These are phyloP conservation scores for Chesias legatella DNA, from an alignment of 2,888 invertebrate genomes.

Conservation along the genomic window DNA sequence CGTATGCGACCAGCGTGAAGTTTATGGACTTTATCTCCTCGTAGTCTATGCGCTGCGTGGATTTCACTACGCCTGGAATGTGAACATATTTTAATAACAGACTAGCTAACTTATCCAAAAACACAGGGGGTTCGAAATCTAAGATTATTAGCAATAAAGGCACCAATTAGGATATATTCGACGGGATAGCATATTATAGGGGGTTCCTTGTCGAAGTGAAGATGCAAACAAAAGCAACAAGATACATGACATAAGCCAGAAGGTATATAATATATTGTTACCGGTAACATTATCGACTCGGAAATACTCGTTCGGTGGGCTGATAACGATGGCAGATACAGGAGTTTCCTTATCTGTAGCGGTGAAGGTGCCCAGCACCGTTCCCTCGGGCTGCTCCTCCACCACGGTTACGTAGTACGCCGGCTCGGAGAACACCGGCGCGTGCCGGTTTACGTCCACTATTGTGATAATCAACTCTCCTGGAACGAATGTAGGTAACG, in stretches of 20 bases:
- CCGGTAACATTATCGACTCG: conserved; percentile 90
- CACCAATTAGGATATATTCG: too few relatives aligned
- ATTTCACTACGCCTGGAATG: conserved; percentile 87
- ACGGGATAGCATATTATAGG: too few relatives aligned
- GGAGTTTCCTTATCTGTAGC: conserved; percentile 92
- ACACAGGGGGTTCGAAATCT: too few relatives aligned
- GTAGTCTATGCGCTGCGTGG: conserved; percentile 89
- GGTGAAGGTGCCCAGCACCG: conserved; percentile 86
- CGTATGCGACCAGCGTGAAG: conserved; percentile 90
- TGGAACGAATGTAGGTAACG: conserved; percentile 30
- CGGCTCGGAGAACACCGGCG: conserved; percentile 77
- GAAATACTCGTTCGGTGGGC: conserved; percentile 87
- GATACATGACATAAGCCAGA: too few relatives aligned
- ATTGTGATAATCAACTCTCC: conserved; percentile 84
- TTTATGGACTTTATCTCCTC: conserved; percentile 87
- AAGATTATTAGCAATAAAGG: too few relatives aligned
- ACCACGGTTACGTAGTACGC: conserved; percentile 76
- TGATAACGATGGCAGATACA: conserved; percentile 86
- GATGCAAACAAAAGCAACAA: not conserved
- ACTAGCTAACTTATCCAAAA: too few relatives aligned
- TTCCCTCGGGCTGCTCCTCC: conserved; percentile 91
- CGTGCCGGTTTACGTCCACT: conserved; percentile 85
- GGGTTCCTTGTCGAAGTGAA: not conserved
- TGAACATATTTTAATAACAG: too few relatives aligned
- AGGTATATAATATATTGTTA: too few relatives aligned